Conservation (phyloP, 2,888 invertebrate species). For the Cantharis nigra region DNA sequence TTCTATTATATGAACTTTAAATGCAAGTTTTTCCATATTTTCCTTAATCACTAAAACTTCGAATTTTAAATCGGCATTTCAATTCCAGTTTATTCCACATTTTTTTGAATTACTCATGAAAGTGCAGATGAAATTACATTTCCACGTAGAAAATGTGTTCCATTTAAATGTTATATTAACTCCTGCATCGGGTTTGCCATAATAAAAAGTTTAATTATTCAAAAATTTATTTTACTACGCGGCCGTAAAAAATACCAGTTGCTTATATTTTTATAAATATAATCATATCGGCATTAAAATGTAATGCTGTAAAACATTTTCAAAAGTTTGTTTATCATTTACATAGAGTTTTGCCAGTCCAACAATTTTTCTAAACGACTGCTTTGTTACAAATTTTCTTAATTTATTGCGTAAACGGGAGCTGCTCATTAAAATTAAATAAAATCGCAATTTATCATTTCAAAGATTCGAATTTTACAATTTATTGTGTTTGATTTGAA, state of each 20-base stretch:
- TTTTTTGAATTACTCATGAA: not conserved
- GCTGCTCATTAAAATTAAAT: not conserved
- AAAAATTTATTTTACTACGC: not conserved
- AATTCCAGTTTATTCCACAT: not conserved
- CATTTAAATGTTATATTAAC: conserved; percentile 2
- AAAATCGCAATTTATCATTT: not conserved
- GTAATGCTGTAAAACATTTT: not conserved
- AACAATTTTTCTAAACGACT: not conserved
- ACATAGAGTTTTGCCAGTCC: not conserved
- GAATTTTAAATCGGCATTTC: not conserved
- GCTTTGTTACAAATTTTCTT: not conserved
- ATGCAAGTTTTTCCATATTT: not conserved
- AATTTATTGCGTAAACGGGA: not conserved
- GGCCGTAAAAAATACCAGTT: not conserved
- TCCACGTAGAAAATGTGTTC: not conserved
- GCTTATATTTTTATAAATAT: not conserved
- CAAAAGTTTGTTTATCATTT: not conserved
- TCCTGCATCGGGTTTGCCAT: not conserved
- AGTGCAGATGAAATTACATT: not conserved
- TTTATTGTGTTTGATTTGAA: not conserved
- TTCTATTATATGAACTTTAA: not conserved
- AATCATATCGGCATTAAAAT: not conserved
- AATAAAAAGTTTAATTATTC: conserved; percentile 2
- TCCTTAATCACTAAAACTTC: not conserved
- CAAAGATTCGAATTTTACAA: not conserved